Evolutionary conservation across 2,113 vertebrate species (phyloP).

Genomic region (Centropus unirufus): DNA sequence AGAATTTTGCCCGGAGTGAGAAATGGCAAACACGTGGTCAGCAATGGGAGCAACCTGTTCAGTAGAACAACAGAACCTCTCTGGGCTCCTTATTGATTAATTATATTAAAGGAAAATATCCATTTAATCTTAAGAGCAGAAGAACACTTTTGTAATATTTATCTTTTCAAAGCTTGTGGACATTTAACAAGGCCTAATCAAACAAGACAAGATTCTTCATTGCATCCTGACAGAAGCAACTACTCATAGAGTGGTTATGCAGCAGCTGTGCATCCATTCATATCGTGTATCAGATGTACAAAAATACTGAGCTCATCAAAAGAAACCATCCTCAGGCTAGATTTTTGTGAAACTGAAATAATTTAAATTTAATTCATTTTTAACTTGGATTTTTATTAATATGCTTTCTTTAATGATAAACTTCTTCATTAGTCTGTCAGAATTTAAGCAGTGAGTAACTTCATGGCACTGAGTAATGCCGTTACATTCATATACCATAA

Average conservation of each 20-base stretch:
- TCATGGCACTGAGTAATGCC: background rate
- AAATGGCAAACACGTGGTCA: background rate
- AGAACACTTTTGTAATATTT: background rate
- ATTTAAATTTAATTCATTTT: background rate
- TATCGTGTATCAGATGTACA: background rate
- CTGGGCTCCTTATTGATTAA: background rate
- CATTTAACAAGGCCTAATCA: conserved; percentile 31
- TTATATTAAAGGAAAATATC: background rate
- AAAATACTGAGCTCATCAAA: conserved; percentile 18
- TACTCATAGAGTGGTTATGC: background rate
- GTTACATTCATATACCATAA: background rate
- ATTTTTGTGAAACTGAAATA: background rate
- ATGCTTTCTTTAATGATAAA: background rate
- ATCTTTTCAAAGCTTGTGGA: conserved; percentile 1
- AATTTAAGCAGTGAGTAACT: conserved; percentile 3
- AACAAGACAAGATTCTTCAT: conserved; percentile 24
- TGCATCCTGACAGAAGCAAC: background rate
- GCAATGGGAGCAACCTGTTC: background rate
- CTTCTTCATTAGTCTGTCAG: background rate
- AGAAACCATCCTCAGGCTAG: background rate
- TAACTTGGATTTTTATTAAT: background rate
- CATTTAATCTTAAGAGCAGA: background rate
- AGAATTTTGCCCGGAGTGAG: background rate
- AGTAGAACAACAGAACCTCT: background rate
- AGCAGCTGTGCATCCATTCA: conserved; percentile 22